Base-by-base conservation (phyloP, 2,113 vertebrate genomes). In the Narcine bancroftii region DNA sequence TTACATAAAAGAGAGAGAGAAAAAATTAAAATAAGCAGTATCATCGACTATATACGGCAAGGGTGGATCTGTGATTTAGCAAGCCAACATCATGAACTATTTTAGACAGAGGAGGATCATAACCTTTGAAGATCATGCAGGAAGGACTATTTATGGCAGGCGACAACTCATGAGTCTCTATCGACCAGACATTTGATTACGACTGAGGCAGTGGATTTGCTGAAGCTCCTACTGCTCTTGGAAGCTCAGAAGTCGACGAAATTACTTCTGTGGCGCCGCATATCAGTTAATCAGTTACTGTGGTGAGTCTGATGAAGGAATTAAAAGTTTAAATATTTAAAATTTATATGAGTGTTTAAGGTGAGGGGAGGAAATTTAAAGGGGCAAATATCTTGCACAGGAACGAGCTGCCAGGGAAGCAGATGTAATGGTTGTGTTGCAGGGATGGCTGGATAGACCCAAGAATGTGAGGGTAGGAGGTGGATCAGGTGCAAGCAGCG, bases 81-180 rank as follows among this genome's bases (percentile, higher is more conserved):
- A 36, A 87, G 50, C 81, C 56, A 87, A 36, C 6, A 60, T 87
- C 83, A 87, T 60, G 33, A 33, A 36, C 83, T 87, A 87, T 81
- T 81, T 81, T 29, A 50, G 42, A 45, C 42, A 53, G 77, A 15
- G 0, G 3, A 39, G 72, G 42, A 50, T 81, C 45, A 11, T 53
- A 33, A 11, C 39, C 77, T 53, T 50, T 13, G 21, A 39, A 39
- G 42, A 77, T 29, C 26, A 7, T 50, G 77, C 26, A 81, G 47
- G 45, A 83, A 11, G 24, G 77, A 33, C 77, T 83, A 83, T 87
- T 87, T 60, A 63, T 36, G 53, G 33, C 50, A 87, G 83, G 11
- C 17, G 29, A 63, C 10, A 87, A 56, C 63, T 60, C 33, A 63
- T 15, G 21, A 53, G 33, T 63, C 21, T 19, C 83, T 36, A 2